Conservation (phyloP, 2,113 vertebrate genomes). For the Sciurus niger region DNA sequence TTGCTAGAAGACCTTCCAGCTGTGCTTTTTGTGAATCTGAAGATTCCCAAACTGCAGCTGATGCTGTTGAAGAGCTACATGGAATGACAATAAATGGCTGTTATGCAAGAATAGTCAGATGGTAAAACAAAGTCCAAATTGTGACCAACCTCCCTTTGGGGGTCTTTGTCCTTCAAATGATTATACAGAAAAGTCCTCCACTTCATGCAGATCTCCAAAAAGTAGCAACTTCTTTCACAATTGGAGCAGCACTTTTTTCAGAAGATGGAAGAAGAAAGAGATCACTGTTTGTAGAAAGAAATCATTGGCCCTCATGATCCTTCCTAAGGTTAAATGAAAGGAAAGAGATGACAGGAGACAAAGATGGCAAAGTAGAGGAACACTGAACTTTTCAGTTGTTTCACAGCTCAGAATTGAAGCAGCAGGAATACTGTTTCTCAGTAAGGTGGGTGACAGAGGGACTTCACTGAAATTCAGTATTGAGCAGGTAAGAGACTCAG, state of each 20-base stretch:
- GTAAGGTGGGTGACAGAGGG: not conserved
- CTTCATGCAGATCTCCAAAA: constrained; percentile 79
- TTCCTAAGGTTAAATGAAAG: constrained; percentile 95
- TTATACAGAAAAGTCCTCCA: constrained; percentile 92
- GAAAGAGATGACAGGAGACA: constrained; percentile 87
- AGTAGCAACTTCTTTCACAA: constrained; percentile 62
- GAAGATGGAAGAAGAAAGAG: constrained; percentile 91
- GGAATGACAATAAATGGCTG: constrained; percentile 96
- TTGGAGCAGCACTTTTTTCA: constrained; percentile 85
- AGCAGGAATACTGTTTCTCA: not conserved
- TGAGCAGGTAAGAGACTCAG: no score
- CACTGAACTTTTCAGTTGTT: not conserved
- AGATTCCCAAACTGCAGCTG: constrained; percentile 95
- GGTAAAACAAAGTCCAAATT: constrained; percentile 95
- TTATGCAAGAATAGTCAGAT: constrained; percentile 93
- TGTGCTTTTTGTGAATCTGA: constrained; percentile 98
- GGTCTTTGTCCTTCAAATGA: constrained; percentile 94
- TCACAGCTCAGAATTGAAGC: not conserved
- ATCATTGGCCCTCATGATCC: constrained; percentile 94
- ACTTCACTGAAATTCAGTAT: no score
- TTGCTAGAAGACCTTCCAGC: constrained; percentile 95
- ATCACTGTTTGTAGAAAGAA: constrained; percentile 95
- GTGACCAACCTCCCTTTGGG: constrained; percentile 94
- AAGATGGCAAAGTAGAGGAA: not conserved
- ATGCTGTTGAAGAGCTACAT: constrained; percentile 95